Conservation (phyloP, 2,797 vertebrate species). For the Danio choprae region DNA sequence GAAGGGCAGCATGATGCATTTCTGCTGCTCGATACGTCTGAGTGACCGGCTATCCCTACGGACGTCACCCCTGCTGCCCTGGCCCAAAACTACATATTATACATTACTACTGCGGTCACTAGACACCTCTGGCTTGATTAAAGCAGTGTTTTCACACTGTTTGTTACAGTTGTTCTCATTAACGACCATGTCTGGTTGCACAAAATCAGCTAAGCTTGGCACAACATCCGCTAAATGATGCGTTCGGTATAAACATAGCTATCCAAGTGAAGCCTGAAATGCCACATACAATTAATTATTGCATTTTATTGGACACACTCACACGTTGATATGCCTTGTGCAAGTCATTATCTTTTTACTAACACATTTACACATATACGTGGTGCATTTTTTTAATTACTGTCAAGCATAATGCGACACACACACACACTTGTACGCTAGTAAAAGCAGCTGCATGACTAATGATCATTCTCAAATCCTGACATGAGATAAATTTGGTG, state of each 20-base stretch:
- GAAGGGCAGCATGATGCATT: slow-evolving; percentile 61
- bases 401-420: slow-evolving; percentile 10
- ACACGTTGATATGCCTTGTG: slow-evolving; percentile 16
- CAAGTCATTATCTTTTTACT: slow-evolving; percentile 40
- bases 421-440: neutral
- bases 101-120: slow-evolving; percentile 31
- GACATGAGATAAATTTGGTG: slow-evolving; percentile 42
- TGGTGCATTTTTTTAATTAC: slow-evolving; percentile 41
- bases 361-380: slow-evolving; percentile 37
- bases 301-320: slow-evolving; percentile 32
- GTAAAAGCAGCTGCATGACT: slow-evolving; percentile 38
- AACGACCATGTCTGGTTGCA: slow-evolving; percentile 4
- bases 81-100: slow-evolving; percentile 18
- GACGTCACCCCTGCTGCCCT: slow-evolving; percentile 12
- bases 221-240: slow-evolving; percentile 32
- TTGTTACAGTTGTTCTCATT: slow-evolving; percentile 32
- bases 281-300: slow-evolving; percentile 37
- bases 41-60: slow-evolving; percentile 46
- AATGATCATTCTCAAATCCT: slow-evolving; percentile 46
- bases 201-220: slow-evolving; percentile 12
- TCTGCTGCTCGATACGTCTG: slow-evolving; percentile 28
- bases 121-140: slow-evolving; percentile 12
- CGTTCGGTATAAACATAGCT: slow-evolving; percentile 23
- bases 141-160: slow-evolving; percentile 4
- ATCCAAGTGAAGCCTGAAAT: slow-evolving; percentile 31